Evolutionary conservation across 2,888 invertebrate species (phyloP), one percentile per base, ranked within the genome.

Genomic region (Phortica okadai): DNA sequence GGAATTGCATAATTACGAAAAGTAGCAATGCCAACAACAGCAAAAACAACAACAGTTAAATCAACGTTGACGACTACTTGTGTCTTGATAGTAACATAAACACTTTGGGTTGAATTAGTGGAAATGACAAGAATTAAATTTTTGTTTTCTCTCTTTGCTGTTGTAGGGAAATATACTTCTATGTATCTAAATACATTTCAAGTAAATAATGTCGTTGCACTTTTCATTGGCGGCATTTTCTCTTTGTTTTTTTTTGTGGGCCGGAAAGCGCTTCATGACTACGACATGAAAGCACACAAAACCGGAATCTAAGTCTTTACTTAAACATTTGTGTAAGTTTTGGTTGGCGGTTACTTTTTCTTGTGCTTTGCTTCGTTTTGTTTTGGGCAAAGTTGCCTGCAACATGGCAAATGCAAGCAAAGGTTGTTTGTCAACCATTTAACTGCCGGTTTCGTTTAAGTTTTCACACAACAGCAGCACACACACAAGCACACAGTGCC

Each of bases 1-100:
- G 88, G 88, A 85, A 87, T 81, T 82, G 82, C 80, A 88, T 86
- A 83, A 88, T 88, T 88, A 33, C 33, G 33, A 33, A 33, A 33
- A 33, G 33, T 33, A 33, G 33, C 33, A 33, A 33, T 85, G 88
- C 84, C 87, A 85, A 88, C 56, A 56, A 54, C 16, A 54, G 41
- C 33, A 25, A 54, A 1, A 54, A 72, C 6, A 10, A 41, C 3
- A 14, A 33, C 33, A 33, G 4, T 33, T 2, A 33, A 33, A 33
- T 33, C 33, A 33, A 33, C 33, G 33, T 5, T 33, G 33, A 33
- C 33, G 33, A 33, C 33, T 33, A 33, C 33, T 33, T 33, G 33
- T 33, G 33, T 33, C 3, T 33, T 33, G 33, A 33, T 33, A 33
- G 21, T 0, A 21, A 21, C 21, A 21, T 21, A 33, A 33, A 33